Evolutionary conservation across 2,113 vertebrate genomes (phyloP), one percentile per base, ranked within the genome.

Genomic region (Campylomormyrus numenius): DNA sequence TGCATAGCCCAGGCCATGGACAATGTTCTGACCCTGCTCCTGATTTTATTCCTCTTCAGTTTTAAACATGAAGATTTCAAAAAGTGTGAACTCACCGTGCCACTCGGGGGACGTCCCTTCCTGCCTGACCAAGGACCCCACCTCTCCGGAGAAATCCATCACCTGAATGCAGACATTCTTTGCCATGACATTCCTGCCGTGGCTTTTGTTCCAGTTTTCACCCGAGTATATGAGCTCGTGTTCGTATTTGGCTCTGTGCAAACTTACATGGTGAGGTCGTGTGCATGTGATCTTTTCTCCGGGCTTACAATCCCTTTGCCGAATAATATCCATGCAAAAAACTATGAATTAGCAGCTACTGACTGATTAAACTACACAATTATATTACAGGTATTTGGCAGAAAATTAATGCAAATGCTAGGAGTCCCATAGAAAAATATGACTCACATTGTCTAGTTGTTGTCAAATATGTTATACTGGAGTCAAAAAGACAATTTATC

Each of bases 141-240:
- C 35, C 49, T 42, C 89, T 45, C 66, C 21, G 17, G 66, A 62
- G 84, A 74, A 56, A 62, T 74, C 27, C 70, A n/a, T 88, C 87
- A 88, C 87, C 86, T 42, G 56, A 91, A 85, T 89, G 80, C 48
- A 88, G 56, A 48, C 89, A 86, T 85, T 90, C 86, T 91, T 42
- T n/a, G 3, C 52, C n/a, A 7, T 88, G 52, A 3, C 74, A 89
- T 88, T 88, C 86, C 88, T 35, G 8, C 6, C 13, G 17, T 83
- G 27, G 19, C 74, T 88, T 84, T 84, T 42, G 45, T 70, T 66
- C 24, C 3, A 8, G 46, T 19, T 87, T 48, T 90, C 58, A 19
- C 88, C 49, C 35, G 53, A 83, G 62, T 89, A 58, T 66, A 35
- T 53, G 27, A 85, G 74, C 35, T 77, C 10, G 19, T 70, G 46